These are phyloP conservation scores for Epirrita christyi DNA, from an alignment of 2,888 invertebrate genomes.

Conservation along the genomic window DNA sequence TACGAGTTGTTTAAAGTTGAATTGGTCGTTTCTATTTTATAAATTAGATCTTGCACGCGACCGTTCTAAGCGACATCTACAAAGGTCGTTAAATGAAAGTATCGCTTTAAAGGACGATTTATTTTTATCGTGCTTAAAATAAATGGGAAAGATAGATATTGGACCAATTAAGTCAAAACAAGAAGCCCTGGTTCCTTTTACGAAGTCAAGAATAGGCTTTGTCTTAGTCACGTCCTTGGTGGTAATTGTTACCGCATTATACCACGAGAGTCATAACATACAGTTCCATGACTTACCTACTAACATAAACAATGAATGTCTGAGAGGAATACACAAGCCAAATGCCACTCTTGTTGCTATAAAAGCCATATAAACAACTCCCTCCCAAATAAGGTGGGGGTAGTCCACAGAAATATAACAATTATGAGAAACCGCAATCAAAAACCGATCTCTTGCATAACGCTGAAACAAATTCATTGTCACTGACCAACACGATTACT, in stretches of 20 bases:
- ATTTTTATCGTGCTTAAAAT: conserved; percentile 13
- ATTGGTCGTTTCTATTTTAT: conserved; percentile 64
- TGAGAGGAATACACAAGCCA: not conserved
- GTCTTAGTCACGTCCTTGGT: not conserved
- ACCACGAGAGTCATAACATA: not conserved
- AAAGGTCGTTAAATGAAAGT: conserved; percentile 43
- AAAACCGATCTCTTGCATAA: conserved; percentile 55
- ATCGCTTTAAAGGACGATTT: conserved; percentile 29
- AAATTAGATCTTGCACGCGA: conserved; percentile 80
- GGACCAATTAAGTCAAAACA: conserved; percentile 3
- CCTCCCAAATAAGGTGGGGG: conserved; percentile 2
- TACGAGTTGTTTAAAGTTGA: conserved; percentile 74
- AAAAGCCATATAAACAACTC: not conserved
- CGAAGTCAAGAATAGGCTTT: not conserved
- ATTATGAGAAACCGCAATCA: conserved; percentile 29
- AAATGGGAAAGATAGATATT: conserved; percentile 13
- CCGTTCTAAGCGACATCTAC: conserved; percentile 34
- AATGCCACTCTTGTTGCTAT: not conserved
- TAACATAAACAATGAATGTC: not conserved
- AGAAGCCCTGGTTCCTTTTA: not conserved
- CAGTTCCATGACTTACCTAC: not conserved
- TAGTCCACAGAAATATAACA: conserved; percentile 14
- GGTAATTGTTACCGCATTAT: not conserved
- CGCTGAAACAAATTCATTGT: conserved; percentile 76
- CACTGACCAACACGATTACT: conserved; percentile 74